Percentiles rank a stretch among this genome's conserved stretches.
Conservation (phyloP, 2,113 vertebrate genomes). For the Pseudopodoces humilis region DNA sequence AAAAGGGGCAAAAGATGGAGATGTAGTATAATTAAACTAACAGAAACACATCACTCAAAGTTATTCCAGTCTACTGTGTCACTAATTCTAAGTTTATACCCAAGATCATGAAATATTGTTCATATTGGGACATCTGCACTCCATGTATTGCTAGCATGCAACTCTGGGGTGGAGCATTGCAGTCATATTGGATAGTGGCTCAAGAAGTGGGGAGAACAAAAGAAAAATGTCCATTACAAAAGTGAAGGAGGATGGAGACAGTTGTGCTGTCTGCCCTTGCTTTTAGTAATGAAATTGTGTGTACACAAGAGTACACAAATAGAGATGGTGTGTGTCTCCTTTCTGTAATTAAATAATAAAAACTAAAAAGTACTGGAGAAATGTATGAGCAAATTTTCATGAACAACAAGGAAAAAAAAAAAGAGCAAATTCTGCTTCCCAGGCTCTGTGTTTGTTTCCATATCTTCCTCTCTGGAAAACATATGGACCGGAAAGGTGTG, state of each 20-base stretch:
- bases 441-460: neutral
- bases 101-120: neutral
- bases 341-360: neutral
- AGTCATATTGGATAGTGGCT: neutral
- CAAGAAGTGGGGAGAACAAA: neutral
- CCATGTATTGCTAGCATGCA: neutral
- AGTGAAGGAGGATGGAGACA: neutral
- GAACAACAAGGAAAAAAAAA: neutral
- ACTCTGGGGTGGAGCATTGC: neutral
- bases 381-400: neutral
- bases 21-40: neutral
- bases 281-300: neutral
- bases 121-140: neutral
- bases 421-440: neutral
- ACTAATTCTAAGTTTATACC: neutral
- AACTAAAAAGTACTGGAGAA: neutral
- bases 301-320: neutral
- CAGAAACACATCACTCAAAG: neutral
- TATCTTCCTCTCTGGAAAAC: neutral
- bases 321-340: neutral
- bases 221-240: neutral
- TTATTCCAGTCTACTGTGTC: neutral
- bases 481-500: neutral
- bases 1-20: neutral
- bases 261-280: neutral